Evolutionary conservation across 2,797 vertebrate genomes (phyloP).

Genomic region (Pseudochirops cupreus): DNA sequence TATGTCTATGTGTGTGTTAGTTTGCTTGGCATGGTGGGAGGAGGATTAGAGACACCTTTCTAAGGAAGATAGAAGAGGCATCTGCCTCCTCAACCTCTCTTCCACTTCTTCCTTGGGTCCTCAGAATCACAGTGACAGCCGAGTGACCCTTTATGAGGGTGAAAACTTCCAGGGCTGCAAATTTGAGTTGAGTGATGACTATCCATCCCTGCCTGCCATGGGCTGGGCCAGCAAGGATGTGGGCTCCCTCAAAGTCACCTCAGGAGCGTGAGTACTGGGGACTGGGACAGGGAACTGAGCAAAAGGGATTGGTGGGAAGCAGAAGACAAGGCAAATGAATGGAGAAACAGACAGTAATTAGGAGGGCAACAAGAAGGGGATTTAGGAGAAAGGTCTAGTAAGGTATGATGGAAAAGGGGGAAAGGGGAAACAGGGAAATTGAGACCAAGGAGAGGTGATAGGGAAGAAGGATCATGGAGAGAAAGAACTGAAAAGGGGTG

Average conservation of each 20-base stretch:
- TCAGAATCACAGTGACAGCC: conserved; percentile 94
- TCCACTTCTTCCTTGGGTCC: not conserved
- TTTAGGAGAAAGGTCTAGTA: not conserved
- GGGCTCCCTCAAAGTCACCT: conserved; percentile 95
- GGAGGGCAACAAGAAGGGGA: not conserved
- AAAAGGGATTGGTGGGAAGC: not conserved
- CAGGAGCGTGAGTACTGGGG: conserved; percentile 92
- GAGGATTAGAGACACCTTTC: not conserved
- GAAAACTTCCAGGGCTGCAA: conserved; percentile 97
- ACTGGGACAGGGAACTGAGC: not conserved
- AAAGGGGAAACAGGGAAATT: not conserved
- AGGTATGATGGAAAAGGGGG: not conserved
- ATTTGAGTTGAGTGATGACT: conserved; percentile 96
- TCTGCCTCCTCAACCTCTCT: not conserved
- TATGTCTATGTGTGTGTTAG: not conserved
- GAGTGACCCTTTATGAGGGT: conserved; percentile 93
- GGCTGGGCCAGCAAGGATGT: conserved; percentile 98
- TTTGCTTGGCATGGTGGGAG: not conserved
- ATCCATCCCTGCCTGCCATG: conserved; percentile 97
- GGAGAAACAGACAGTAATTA: not conserved
- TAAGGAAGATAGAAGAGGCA: not conserved
- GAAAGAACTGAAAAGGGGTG: not conserved
- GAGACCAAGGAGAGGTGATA: not conserved
- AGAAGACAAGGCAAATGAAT: not conserved
- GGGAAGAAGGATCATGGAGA: not conserved